Evolutionary conservation across 2,113 vertebrate genomes (phyloP).

Genomic region (Cavia aperea): DNA sequence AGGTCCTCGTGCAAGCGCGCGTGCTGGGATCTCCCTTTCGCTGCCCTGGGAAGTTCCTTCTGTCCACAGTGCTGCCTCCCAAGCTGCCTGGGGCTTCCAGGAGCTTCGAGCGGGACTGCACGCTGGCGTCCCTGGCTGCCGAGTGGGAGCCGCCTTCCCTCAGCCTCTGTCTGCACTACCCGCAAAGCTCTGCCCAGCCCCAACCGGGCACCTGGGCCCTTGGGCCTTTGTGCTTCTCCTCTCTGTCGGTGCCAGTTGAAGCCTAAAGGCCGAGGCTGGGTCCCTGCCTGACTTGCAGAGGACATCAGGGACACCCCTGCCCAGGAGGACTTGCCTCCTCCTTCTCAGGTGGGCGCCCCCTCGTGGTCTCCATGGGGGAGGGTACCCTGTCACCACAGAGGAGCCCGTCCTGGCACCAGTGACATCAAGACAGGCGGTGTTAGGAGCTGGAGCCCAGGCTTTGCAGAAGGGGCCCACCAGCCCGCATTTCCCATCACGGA

Average conservation of each 20-base stretch:
- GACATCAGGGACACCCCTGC: rapidly evolving
- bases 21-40: rapidly evolving
- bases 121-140: not conserved
- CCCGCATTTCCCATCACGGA: not conserved
- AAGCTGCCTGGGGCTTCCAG: not conserved
- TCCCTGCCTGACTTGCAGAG: not conserved
- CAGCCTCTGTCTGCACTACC: rapidly evolving
- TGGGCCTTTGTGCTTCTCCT: not conserved
- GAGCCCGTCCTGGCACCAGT: rapidly evolving
- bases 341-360: not conserved
- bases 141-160: not conserved
- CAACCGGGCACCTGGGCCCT: too few species aligned
- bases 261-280: not conserved
- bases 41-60: not conserved
- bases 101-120: not conserved
- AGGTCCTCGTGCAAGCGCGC: not conserved
- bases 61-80: rapidly evolving
- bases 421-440: not conserved
- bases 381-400: rapidly evolving
- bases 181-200: not conserved
- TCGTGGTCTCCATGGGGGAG: not conserved
- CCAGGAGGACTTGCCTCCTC: not conserved
- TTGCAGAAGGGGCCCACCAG: not conserved
- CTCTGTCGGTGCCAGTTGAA: not conserved
- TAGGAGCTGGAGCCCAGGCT: not conserved